A percentile compares a stretch with the other conserved stretches of the same genome.
phyloP scores from a whole-genome alignment of 2,797 vertebrate genomes.

The Poecilia velifera region DNA sequence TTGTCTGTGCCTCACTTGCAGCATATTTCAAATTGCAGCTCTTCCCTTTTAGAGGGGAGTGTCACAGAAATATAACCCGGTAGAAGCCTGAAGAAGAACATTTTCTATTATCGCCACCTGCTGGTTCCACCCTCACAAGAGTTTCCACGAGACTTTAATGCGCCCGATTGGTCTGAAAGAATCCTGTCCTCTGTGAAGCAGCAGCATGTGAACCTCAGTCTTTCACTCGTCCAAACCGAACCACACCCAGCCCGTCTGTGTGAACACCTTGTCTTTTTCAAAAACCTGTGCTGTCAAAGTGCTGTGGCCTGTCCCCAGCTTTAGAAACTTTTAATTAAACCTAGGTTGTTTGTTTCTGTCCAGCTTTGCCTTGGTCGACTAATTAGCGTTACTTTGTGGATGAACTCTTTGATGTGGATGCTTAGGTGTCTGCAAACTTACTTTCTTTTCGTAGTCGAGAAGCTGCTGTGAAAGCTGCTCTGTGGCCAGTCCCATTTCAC shows the following conservation, averaged over 20 bases:
- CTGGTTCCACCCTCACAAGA: neutral
- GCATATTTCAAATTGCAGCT: neutral
- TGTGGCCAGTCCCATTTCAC: slow-evolving; percentile 97
- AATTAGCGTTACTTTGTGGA: neutral
- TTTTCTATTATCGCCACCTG: neutral
- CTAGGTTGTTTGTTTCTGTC: too few relatives aligned
- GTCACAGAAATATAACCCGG: neutral
- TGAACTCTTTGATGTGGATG: neutral
- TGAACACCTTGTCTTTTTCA: neutral
- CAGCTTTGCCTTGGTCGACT: too few relatives aligned
- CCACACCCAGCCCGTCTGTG: neutral
- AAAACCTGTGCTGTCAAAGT: neutral
- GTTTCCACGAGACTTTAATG: neutral
- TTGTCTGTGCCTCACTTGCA: neutral
- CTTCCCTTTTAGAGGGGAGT: neutral
- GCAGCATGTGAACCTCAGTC: neutral
- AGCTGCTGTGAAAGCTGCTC: slow-evolving; percentile 95
- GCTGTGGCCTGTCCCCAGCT: neutral
- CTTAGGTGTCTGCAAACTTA: slow-evolving; percentile 59
- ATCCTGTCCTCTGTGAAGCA: neutral
- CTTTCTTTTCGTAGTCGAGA: slow-evolving; percentile 95
- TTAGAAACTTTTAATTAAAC: neutral
- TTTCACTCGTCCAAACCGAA: neutral
- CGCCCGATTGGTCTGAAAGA: neutral
- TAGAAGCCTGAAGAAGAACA: neutral